Evolutionary conservation across 2,797 vertebrate genomes (phyloP).

Genomic region (Notoglanidium macrostoma): DNA sequence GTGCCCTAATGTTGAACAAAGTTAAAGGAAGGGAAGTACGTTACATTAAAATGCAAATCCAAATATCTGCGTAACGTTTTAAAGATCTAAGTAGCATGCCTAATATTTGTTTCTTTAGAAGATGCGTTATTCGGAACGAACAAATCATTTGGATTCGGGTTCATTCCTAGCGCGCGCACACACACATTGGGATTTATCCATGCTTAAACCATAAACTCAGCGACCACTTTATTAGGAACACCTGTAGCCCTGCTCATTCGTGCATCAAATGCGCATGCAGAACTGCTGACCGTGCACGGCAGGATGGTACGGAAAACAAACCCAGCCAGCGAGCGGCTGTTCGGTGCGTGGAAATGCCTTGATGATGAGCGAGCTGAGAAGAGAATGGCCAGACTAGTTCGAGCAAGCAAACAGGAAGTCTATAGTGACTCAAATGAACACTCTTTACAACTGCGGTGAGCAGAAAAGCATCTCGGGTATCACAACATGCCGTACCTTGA

Average conservation of each 20-base stretch:
- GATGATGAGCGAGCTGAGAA: not conserved
- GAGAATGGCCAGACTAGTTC: not conserved
- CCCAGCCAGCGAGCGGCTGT: not conserved
- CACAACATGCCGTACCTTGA: not conserved
- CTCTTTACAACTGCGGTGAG: not conserved
- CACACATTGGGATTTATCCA: not conserved
- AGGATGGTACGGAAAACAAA: not conserved
- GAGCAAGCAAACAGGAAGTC: not conserved
- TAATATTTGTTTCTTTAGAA: not conserved
- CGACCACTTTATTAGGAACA: not conserved
- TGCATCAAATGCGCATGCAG: not conserved
- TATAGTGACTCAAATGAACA: not conserved
- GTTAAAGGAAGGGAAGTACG: not conserved
- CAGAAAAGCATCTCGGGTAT: not conserved
- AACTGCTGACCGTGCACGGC: not conserved
- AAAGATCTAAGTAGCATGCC: not conserved
- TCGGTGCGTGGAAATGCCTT: not conserved
- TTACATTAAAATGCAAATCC: not conserved
- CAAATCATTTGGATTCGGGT: not conserved
- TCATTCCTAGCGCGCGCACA: not conserved
- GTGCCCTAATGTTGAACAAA: not conserved
- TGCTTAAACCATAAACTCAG: not conserved
- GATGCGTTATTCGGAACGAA: not conserved
- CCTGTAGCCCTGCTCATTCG: not conserved
- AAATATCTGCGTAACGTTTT: not conserved